Base-by-base conservation (phyloP, 2,888 invertebrate genomes). In the Ornithoptera alexandrae region DNA sequence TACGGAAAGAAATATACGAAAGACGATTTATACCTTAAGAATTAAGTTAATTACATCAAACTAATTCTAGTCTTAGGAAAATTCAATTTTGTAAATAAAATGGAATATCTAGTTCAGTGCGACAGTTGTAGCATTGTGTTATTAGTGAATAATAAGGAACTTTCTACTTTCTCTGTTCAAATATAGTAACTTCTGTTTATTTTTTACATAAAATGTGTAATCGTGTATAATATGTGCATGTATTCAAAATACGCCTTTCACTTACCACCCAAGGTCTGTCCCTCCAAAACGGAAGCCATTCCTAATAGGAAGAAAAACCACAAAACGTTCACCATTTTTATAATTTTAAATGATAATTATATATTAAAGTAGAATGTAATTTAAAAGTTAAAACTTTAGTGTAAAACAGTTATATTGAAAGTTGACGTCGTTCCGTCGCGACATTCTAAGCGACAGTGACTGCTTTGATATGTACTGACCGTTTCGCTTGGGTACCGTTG, bases 221-320 rank as follows among this genome's bases (percentile, higher is more conserved):
- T 70, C 12, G 17, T 46, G 39, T 68, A 68, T 65, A 59, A 30
- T 65, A 69, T 39, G 69, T 70, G 71, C 69, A 68, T 68, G 65
- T 73, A 76, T 39, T 53, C 36, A 74, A 82, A 81, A 83, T 80
- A 78, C 78, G 67, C 89, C 90, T 90, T 90, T 91, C 89, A 90
- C 91, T 91, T 74, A 90, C 90, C 91, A 68, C 84, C 82, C 88
- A 89, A 88, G 85, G 88, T 87, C 78, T 90, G 89, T 67, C 86
- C 89, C 72, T 85, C 83, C 75, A 86, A 76, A 71, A 85, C 81
- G 66, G 84, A 77, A 71, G 82, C 82, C 78, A 85, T 78, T 39
- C 80, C 75, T 72, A 80, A 75, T 72, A 83, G 75, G 74, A 80
- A 73, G 58, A 84, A 76, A 77, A 80, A 75, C 73, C 83, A 80